Evolutionary conservation across 2,888 invertebrate genomes (phyloP).

Genomic region (Thumatha senex): DNA sequence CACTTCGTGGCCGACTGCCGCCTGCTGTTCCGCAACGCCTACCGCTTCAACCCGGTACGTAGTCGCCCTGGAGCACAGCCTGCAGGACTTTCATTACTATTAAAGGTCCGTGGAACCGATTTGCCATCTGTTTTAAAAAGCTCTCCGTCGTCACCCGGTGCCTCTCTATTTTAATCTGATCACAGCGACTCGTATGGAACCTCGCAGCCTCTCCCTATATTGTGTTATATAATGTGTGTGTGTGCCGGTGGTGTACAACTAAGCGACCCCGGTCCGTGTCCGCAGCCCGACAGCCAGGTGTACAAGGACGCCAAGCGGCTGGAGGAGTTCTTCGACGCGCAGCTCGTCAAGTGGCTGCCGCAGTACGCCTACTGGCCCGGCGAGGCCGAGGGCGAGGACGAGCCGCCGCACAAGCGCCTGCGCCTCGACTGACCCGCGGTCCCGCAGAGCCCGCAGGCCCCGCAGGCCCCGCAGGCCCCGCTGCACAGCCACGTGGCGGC

Average conservation of each 20-base stretch:
- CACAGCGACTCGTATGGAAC: too few relatives aligned
- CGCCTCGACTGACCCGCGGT: slow-evolving; percentile 50
- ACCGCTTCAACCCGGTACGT: slow-evolving; percentile 91
- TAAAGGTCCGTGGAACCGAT: too few relatives aligned
- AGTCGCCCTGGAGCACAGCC: neutral
- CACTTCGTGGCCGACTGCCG: slow-evolving; percentile 92
- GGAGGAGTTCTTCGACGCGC: slow-evolving; percentile 93
- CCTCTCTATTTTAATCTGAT: too few relatives aligned
- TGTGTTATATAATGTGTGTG: too few relatives aligned
- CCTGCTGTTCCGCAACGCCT: slow-evolving; percentile 94
- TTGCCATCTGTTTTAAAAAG: too few relatives aligned
- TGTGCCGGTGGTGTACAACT: too few relatives aligned
- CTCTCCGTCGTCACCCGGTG: too few relatives aligned
- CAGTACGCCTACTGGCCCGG: slow-evolving; percentile 85
- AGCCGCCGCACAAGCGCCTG: slow-evolving; percentile 62
- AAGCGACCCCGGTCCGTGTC: slow-evolving; percentile 10
- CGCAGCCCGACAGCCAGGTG: slow-evolving; percentile 89
- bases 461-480: slow-evolving; percentile 12
- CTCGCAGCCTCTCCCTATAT: too few relatives aligned
- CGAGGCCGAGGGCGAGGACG: slow-evolving; percentile 60
- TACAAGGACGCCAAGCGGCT: slow-evolving; percentile 91
- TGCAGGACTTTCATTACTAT: too few relatives aligned
- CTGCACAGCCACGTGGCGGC: slow-evolving; percentile 6
- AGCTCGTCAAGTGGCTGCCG: slow-evolving; percentile 91
- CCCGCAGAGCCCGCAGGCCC: slow-evolving; percentile 13